Evolutionary conservation across 2,888 invertebrate species (phyloP).

Genomic region (Drosophila heteroneura): DNA sequence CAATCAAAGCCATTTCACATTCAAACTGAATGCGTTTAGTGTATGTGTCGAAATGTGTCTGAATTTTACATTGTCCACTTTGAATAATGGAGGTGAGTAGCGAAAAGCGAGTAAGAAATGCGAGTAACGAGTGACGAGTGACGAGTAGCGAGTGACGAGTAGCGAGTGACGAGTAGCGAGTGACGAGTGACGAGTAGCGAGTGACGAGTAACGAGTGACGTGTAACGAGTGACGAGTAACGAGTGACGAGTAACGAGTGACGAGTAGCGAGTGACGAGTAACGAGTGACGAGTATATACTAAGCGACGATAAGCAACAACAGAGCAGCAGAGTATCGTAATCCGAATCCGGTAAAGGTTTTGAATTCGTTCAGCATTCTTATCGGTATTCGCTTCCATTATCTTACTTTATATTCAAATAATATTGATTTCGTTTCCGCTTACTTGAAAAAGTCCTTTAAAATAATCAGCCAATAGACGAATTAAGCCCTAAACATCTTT

Average conservation of each 20-base stretch:
- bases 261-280: no score
- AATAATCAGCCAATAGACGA: background rate
- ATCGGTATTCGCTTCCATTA: background rate
- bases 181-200: background rate
- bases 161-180: no score
- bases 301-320: background rate
- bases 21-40: slow-evolving; percentile 37
- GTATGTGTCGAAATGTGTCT: background rate
- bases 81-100: background rate
- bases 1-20: slow-evolving; percentile 53
- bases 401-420: background rate
- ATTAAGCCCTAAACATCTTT: background rate
- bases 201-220: background rate
- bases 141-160: no score
- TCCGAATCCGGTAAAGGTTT: background rate
- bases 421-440: background rate
- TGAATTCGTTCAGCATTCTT: background rate
- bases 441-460: background rate
- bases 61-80: background rate
- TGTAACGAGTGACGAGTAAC: background rate
- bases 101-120: background rate
- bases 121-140: background rate
- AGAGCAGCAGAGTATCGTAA: background rate
- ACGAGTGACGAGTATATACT: background rate
- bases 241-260: no score